Evolutionary conservation across 2,113 vertebrate species (phyloP).

Genomic region (Neomonachus schauinslandi): DNA sequence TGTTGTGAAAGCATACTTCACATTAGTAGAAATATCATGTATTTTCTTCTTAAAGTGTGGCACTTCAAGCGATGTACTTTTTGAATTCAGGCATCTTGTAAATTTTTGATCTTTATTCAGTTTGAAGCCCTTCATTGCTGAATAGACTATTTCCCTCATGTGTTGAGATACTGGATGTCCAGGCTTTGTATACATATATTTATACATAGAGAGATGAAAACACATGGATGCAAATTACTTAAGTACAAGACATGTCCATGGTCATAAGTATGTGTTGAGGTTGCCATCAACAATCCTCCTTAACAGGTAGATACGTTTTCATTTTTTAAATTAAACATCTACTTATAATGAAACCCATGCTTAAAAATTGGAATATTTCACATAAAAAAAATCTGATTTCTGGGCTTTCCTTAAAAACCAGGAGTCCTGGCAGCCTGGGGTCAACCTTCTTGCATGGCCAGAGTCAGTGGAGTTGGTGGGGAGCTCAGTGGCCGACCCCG

Average conservation of each 20-base stretch:
- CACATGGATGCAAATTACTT: neutral
- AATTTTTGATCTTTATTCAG: neutral
- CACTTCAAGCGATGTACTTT: neutral
- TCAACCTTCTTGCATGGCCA: neutral
- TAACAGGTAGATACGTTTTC: neutral
- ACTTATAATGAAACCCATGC: neutral
- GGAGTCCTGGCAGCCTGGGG: neutral
- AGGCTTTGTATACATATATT: neutral
- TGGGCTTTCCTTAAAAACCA: neutral
- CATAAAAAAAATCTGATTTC: neutral
- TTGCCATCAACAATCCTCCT: neutral
- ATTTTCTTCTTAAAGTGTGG: neutral
- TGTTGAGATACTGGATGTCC: neutral
- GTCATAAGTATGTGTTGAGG: neutral
- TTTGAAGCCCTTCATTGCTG: neutral
- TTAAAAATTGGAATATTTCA: neutral
- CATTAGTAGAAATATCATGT: neutral
- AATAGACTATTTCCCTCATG: neutral
- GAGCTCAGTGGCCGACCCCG: fast-evolving
- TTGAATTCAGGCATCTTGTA: neutral
- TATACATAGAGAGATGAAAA: neutral
- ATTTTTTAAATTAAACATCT: neutral
- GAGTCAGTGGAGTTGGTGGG: neutral
- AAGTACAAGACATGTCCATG: neutral
- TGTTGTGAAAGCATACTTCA: slow-evolving; percentile 15